These are phyloP conservation scores for Smutsia gigantea DNA, from an alignment of 2,797 vertebrate genomes.

Conservation along the genomic window DNA sequence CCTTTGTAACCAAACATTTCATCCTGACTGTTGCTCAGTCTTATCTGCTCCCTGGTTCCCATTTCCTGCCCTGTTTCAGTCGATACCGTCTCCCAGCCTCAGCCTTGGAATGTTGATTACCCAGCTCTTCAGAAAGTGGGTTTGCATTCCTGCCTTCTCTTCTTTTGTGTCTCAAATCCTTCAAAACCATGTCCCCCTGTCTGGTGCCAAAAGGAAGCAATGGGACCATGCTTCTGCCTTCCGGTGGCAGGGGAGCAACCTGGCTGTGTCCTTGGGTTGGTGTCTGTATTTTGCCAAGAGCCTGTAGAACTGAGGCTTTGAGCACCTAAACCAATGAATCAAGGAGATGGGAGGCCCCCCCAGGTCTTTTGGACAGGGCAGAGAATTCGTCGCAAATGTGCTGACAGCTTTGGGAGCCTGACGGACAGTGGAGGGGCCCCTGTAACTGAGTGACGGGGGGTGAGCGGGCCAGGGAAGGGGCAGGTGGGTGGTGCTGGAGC, in stretches of 20 bases:
- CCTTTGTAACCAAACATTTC: neutral
- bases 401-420: no score
- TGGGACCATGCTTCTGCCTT: neutral
- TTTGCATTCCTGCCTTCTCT: neutral
- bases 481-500: no score
- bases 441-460: no score
- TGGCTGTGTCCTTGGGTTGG: fast-evolving
- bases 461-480: no score
- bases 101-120: fast-evolving
- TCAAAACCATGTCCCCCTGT: fast-evolving
- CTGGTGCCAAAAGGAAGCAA: neutral
- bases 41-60: neutral
- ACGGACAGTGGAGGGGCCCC: no score
- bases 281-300: neutral
- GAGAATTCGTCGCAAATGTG: no score
- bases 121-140: fast-evolving
- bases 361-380: no score
- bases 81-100: no score
- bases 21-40: neutral
- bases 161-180: no score
- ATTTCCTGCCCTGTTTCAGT: fast-evolving
- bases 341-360: no score
- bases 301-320: neutral
- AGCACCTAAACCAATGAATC: no score
- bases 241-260: fast-evolving